Percentiles rank a stretch among this genome's conserved stretches.
phyloP scores from a whole-genome alignment of 2,888 invertebrate genomes.

The Chaitophorus viminalis region DNA sequence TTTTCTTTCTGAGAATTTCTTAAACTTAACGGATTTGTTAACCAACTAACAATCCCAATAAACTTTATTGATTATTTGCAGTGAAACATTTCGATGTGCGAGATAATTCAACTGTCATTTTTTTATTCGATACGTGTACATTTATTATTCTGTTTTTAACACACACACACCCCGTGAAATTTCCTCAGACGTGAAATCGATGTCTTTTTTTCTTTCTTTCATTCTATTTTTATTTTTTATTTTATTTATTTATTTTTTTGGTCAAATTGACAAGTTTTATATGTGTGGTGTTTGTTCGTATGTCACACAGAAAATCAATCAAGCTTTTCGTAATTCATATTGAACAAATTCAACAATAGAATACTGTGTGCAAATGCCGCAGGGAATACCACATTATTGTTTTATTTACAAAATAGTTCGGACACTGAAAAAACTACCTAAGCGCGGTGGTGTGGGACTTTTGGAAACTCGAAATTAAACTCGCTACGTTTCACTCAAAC shows the following conservation, averaged over 20 bases:
- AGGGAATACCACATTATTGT: background rate
- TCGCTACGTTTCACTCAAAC: too few relatives aligned
- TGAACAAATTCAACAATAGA: conserved; percentile 24
- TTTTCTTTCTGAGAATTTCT: background rate
- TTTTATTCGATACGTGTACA: background rate
- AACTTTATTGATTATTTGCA: background rate
- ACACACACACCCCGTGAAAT: background rate
- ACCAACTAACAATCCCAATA: background rate
- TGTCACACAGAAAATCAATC: conserved; percentile 34
- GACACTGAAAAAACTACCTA: background rate
- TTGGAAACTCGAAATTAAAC: conserved; percentile 1
- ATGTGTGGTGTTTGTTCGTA: conserved; percentile 11
- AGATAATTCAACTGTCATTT: conserved; percentile 25
- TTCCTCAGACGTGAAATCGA: conserved; percentile 37
- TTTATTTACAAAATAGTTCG: conserved; percentile 15
- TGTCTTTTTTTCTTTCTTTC: background rate
- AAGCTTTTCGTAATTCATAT: conserved; percentile 20
- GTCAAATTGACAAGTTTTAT: conserved; percentile 35
- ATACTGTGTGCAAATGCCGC: background rate
- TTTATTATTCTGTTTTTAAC: conserved; percentile 26
- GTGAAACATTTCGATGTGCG: background rate
- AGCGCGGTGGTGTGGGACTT: background rate
- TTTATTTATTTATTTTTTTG: background rate
- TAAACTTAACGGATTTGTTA: background rate
- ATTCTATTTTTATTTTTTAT: background rate